phyloP scores from a whole-genome alignment of 2,888 invertebrate species.

The Cancer borealis region DNA sequence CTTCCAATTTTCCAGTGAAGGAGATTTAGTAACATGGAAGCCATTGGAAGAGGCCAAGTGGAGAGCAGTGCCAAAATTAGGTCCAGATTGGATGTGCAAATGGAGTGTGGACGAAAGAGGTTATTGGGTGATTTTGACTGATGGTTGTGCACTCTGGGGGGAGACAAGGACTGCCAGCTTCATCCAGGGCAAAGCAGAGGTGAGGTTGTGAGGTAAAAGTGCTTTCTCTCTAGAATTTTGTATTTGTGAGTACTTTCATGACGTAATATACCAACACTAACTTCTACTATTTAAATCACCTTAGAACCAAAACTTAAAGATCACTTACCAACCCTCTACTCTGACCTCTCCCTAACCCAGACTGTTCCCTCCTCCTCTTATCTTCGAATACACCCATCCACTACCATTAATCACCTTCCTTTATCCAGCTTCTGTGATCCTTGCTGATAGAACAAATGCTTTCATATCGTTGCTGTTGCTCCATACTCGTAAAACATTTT shows the following conservation, averaged over 20 bases:
- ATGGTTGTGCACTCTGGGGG: conserved; percentile 66
- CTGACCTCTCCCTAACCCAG: too few relatives aligned
- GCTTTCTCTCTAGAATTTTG: too few relatives aligned
- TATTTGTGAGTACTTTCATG: not conserved
- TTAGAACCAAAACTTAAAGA: too few relatives aligned
- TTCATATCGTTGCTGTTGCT: too few relatives aligned
- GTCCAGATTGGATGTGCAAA: conserved; percentile 64
- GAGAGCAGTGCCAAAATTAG: conserved; percentile 58
- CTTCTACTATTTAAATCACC: too few relatives aligned
- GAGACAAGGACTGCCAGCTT: conserved; percentile 54
- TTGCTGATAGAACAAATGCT: too few relatives aligned
- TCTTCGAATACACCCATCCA: too few relatives aligned
- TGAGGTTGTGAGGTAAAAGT: not conserved
- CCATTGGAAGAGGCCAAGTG: conserved; percentile 60
- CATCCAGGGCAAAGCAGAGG: conserved; percentile 62
- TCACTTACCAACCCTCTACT: too few relatives aligned
- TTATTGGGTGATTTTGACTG: conserved; percentile 59
- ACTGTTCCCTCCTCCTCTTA: too few relatives aligned
- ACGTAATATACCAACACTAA: not conserved
- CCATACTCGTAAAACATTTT: too few relatives aligned
- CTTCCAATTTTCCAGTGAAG: not conserved
- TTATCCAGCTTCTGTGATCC: too few relatives aligned
- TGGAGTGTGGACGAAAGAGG: conserved; percentile 44
- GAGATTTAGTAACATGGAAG: conserved; percentile 58
- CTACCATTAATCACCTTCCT: too few relatives aligned